Evolutionary conservation across 2,797 vertebrate species (phyloP).

Genomic region (Anniella stebbinsi): DNA sequence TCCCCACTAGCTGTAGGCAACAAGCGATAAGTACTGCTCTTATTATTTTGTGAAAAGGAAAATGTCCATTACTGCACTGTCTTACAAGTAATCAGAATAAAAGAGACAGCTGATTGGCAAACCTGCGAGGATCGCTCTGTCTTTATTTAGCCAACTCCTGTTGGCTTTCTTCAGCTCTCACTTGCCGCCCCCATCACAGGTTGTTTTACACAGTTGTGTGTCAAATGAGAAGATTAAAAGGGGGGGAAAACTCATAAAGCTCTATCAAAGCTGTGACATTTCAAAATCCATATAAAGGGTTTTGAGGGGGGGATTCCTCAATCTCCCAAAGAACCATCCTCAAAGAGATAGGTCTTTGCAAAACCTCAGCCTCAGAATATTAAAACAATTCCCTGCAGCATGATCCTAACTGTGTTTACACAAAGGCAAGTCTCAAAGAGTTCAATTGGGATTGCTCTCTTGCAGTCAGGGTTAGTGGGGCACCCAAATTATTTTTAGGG

Average conservation of each 20-base stretch:
- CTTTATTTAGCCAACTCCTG: constrained; percentile 75
- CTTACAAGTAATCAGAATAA: constrained; percentile 81
- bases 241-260: constrained; percentile 66
- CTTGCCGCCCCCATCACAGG: constrained; percentile 27
- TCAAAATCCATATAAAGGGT: constrained; percentile 82
- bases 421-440: neutral
- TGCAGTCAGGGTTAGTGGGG: neutral
- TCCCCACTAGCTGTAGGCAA: constrained; percentile 94
- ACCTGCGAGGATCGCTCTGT: constrained; percentile 70
- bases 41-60: constrained; percentile 95
- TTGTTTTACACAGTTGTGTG: constrained; percentile 78
- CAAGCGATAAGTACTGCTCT: constrained; percentile 93
- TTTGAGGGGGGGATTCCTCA: constrained; percentile 68
- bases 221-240: constrained; percentile 81
- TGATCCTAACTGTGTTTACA: neutral
- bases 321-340: constrained; percentile 75
- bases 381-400: neutral
- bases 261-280: constrained; percentile 78
- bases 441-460: neutral
- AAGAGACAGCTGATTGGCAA: constrained; percentile 78
- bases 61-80: constrained; percentile 86
- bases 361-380: constrained; percentile 46
- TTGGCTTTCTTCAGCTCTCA: constrained; percentile 63
- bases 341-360: constrained; percentile 75
- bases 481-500: neutral